Base-by-base conservation (phyloP, 1,140 invertebrate species). In the Pseudomyrmex pallidus region DNA sequence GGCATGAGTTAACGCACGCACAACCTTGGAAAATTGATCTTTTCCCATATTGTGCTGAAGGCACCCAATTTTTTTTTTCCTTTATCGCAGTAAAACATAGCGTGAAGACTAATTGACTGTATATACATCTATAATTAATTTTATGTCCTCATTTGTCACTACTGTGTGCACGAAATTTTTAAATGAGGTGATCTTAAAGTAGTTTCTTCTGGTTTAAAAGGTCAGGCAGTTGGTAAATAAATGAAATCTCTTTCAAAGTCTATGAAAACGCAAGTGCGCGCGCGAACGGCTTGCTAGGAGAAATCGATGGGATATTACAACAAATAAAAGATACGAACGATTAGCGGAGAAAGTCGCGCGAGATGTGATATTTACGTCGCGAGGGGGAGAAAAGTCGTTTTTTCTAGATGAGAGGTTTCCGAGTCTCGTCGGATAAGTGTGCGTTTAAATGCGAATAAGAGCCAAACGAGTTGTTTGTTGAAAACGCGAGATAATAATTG, bases 1-100 rank as follows among this genome's bases (percentile, higher is more conserved):
- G 54, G 63, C 46, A 46, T 83, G 15, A 78, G 61, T 17, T 35
- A 74, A 83, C 25, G 82, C 74, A 56, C 66, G 22, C 52, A 35
- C 63, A 46, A 61, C 74, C 63, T 83, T 83, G 54, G 62, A 50
- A 61, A 66, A 78, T 59, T n/a, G 52, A 22, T 66, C 22, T 82
- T 50, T 64, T 22, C 15, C 17, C 48, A 12, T 13, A 73, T 22
- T 52, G 35, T n/a, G 12, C 35, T 57, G 46, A 68, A 46, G 57
- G 57, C 35, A 13, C 35, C 5, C 35, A 35, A 35, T 35, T 35
- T 35, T 35, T 35, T 35, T 35, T 35, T 35, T 5, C 4, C 5
- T 35, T 35, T 35, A 35, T 35, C 35, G 35, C 5, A 35, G 35
- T 35, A 35, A 35, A 35, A 35, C 35, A 35, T 35, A 35, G 35